Evolutionary conservation across 2,797 vertebrate genomes (phyloP).

Genomic region (Synanceia verrucosa): DNA sequence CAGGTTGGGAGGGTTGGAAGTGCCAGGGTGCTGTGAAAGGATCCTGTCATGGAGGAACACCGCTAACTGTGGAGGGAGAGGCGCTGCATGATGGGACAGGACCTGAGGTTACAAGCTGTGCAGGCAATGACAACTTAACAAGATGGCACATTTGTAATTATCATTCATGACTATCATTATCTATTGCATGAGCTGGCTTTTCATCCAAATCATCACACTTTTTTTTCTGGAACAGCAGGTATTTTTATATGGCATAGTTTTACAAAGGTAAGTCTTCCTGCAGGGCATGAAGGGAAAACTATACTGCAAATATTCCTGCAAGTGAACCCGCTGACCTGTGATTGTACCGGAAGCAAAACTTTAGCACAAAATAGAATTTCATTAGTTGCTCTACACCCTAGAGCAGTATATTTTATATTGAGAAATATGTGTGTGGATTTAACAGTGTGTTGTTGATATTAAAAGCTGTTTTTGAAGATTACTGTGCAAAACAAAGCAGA

Average conservation of each 20-base stretch:
- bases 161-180: conserved; percentile 79
- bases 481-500: background rate
- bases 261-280: conserved; percentile 49
- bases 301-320: conserved; percentile 16
- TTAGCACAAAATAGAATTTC: background rate
- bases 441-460: background rate
- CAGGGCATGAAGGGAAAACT: conserved; percentile 26
- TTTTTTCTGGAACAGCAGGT: conserved; percentile 60
- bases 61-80: conserved; percentile 35
- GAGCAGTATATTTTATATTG: background rate
- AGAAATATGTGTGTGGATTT: background rate
- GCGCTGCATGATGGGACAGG: conserved; percentile 65
- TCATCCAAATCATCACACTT: conserved; percentile 53
- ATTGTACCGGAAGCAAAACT: conserved; percentile 5
- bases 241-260: conserved; percentile 70
- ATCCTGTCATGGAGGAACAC: conserved; percentile 63
- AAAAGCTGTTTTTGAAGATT: background rate
- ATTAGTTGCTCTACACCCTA: background rate
- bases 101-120: conserved; percentile 64
- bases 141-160: conserved; percentile 83
- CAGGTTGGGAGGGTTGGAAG: conserved; percentile 44
- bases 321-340: conserved; percentile 58
- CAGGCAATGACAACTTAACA: conserved; percentile 79
- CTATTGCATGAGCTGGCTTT: conserved; percentile 66
- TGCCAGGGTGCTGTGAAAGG: conserved; percentile 52